Evolutionary conservation across 2,113 vertebrate genomes (phyloP).

Genomic region (Poeciliopsis occidentalis): DNA sequence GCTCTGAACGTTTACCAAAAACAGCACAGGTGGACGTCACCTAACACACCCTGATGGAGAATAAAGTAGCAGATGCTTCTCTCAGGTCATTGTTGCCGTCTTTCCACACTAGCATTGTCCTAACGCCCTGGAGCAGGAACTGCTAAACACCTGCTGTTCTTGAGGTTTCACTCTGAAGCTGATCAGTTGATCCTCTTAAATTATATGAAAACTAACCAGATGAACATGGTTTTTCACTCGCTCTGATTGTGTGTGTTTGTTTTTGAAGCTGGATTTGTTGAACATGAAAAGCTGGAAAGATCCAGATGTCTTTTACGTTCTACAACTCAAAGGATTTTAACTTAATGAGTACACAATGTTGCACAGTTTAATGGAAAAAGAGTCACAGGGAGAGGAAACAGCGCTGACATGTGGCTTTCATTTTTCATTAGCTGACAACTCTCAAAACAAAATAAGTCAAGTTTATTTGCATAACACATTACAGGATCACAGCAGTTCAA

Average conservation of each 20-base stretch:
- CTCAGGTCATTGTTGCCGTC: neutral
- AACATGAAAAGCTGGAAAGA: neutral
- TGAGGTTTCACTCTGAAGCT: neutral
- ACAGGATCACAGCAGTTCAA: no score
- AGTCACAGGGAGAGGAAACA: neutral
- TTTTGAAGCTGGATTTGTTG: neutral
- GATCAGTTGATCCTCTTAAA: neutral
- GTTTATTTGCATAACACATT: no score
- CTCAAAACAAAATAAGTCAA: no score
- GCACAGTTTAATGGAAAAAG: neutral
- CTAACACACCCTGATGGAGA: neutral
- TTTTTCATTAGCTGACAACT: slow-evolving; percentile 31
- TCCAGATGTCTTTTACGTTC: neutral
- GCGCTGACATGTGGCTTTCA: slow-evolving; percentile 43
- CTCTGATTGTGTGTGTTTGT: neutral
- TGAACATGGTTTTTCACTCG: neutral
- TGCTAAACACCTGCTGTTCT: neutral
- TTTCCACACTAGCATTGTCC: neutral
- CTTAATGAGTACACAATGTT: neutral
- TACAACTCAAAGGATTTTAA: neutral
- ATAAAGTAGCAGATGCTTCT: neutral
- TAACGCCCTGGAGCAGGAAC: neutral
- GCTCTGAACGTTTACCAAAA: neutral
- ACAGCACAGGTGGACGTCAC: neutral
- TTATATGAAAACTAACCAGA: neutral